Percentiles rank a stretch among this genome's conserved stretches.
These are phyloP conservation scores for Ephestia elutella DNA, from an alignment of 1,140 invertebrate genomes.

Conservation along the genomic window DNA sequence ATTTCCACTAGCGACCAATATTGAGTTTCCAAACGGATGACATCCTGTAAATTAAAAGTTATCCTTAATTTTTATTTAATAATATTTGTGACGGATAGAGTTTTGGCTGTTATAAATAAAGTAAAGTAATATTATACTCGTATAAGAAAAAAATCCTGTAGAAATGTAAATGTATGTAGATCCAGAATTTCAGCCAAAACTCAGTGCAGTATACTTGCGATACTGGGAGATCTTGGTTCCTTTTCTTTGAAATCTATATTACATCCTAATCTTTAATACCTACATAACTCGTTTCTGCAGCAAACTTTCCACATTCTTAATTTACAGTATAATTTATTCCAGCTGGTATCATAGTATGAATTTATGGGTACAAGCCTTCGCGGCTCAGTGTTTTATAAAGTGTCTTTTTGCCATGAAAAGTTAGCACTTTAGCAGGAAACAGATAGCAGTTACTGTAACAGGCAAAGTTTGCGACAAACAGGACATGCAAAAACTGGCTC, in stretches of 20 bases:
- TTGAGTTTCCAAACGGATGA: constrained; percentile 92
- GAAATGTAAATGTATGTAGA: too few relatives aligned
- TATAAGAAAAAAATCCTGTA: background rate
- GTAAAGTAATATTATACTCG: too few relatives aligned
- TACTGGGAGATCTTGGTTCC: background rate
- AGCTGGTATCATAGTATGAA: background rate
- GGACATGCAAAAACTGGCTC: constrained; percentile 12
- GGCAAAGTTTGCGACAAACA: constrained; percentile 21
- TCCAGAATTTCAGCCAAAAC: background rate
- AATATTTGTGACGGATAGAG: too few relatives aligned
- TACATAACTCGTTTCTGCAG: background rate
- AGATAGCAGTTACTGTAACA: constrained; percentile 13
- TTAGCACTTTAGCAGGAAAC: background rate
- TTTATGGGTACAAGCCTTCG: background rate
- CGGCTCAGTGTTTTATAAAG: background rate
- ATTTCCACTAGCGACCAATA: constrained; percentile 95
- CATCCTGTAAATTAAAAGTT: constrained; percentile 79
- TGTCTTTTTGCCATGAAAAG: background rate
- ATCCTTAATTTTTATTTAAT: too few relatives aligned
- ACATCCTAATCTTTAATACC: background rate
- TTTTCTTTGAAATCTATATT: background rate
- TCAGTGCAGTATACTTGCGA: background rate
- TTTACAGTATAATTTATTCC: background rate
- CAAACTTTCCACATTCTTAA: background rate
- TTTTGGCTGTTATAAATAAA: too few relatives aligned